Conservation (phyloP, 1,140 invertebrate genomes). For the Melanaphis sacchari region DNA sequence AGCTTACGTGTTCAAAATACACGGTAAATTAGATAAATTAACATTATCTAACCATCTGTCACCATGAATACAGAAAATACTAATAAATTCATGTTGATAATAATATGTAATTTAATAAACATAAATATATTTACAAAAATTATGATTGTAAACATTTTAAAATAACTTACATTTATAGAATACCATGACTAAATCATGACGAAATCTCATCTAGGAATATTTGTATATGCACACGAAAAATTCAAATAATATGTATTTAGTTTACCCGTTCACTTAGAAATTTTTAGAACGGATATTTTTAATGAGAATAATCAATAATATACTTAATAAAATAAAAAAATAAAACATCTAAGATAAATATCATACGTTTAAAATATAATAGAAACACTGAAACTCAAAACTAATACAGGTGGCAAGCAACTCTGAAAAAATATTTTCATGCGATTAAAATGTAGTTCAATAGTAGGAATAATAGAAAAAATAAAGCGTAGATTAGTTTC, state of each 20-base stretch:
- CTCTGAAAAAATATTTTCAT: neutral
- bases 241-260: neutral
- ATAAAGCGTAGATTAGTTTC: neutral
- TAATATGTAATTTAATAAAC: neutral
- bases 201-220: neutral
- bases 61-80: neutral
- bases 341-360: no score
- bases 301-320: neutral
- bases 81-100: neutral
- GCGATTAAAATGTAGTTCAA: neutral
- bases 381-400: no score
- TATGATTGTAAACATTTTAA: neutral
- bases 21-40: neutral
- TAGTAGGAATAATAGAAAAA: neutral
- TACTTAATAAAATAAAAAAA: no score
- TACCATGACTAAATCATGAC: neutral
- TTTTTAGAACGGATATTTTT: neutral
- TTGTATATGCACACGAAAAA: neutral
- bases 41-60: neutral
- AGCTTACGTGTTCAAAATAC: neutral
- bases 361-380: no score
- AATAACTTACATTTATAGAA: neutral
- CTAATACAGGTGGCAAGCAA: neutral
- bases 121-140: neutral
- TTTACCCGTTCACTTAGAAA: neutral